phyloP scores from a whole-genome alignment of 2,113 vertebrate species.

The Lepus europaeus region DNA sequence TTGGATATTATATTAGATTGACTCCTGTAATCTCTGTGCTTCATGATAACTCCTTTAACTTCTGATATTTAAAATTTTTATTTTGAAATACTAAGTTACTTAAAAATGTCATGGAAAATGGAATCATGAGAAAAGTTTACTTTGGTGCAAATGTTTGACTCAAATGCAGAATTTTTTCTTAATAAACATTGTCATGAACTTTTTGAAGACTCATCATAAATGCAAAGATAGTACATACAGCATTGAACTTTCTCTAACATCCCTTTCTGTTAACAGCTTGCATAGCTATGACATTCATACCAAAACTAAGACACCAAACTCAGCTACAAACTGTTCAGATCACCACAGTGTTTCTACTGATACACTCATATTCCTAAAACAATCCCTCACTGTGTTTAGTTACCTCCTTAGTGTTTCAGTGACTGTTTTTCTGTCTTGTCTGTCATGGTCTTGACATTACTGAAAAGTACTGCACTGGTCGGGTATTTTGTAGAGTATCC shows the following conservation, averaged over 20 bases:
- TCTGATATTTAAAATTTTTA: neutral
- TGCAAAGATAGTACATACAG: neutral
- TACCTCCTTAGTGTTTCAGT: neutral
- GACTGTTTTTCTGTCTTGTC: neutral
- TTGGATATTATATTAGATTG: neutral
- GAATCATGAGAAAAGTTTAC: neutral
- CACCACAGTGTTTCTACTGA: neutral
- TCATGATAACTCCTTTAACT: neutral
- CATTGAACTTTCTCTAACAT: neutral
- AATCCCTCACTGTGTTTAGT: too few species aligned
- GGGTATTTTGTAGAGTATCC: neutral
- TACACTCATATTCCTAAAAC: neutral
- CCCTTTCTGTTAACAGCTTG: neutral
- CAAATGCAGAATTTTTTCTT: too few species aligned
- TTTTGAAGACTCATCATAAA: too few species aligned
- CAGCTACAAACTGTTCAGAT: neutral
- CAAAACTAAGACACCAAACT: neutral
- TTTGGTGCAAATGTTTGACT: too few species aligned
- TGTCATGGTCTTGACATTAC: neutral
- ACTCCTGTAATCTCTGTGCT: neutral
- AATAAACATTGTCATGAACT: too few species aligned
- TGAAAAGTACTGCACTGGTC: neutral
- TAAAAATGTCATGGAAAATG: neutral
- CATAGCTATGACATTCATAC: neutral
- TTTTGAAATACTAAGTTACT: neutral